Base-by-base conservation (phyloP, 2,797 vertebrate species). In the Sebastes kiyomatsui region DNA sequence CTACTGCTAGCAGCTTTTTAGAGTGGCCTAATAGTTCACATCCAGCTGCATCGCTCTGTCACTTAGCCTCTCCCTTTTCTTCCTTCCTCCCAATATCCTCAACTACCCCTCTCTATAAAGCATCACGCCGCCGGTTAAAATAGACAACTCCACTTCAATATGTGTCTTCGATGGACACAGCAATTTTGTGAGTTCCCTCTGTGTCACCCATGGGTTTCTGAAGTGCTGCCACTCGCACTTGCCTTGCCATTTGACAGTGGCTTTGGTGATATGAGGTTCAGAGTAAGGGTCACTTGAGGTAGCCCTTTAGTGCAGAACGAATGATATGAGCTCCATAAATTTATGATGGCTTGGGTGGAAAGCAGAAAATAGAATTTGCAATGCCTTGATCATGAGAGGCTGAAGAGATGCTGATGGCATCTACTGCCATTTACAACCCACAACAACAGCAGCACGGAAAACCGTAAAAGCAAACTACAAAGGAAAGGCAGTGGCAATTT, bases 41-140 rank as follows among this genome's bases (percentile, higher is more conserved):
- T 88, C 75, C 77, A 84, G 78, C 84, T 77, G 67, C 76, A 88
- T 75, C 42, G 7, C 77, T 87, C 74, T 74, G 78, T 91, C 87
- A 90, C 83, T 93, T 88, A 90, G 79, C 71, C 60, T 81, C 67
- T 90, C 78, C 86, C 74, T 35, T 42, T 54, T 64, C 76, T 75
- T 42, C 38, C 38, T 69, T 62, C 79, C 55, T 72, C 72, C 73
- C 71, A 75, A 72, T 67, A 86, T 46, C 30, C 72, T 76, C 52
- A 61, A 82, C 77, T 72, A 32, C 30, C 30, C 60, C 82, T 79
- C 75, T 84, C 82, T 78, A 81, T 89, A 88, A 88, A 90, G 71
- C 81, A 81, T 74, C 79, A 78, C 22, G n/a, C 72, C 1, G 20
- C 67, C 1, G 7, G 75, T 80, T 79, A 80, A 89, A 92, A 89